Base-by-base conservation (phyloP, 2,888 invertebrate genomes). In the Microctonus brassicae region DNA sequence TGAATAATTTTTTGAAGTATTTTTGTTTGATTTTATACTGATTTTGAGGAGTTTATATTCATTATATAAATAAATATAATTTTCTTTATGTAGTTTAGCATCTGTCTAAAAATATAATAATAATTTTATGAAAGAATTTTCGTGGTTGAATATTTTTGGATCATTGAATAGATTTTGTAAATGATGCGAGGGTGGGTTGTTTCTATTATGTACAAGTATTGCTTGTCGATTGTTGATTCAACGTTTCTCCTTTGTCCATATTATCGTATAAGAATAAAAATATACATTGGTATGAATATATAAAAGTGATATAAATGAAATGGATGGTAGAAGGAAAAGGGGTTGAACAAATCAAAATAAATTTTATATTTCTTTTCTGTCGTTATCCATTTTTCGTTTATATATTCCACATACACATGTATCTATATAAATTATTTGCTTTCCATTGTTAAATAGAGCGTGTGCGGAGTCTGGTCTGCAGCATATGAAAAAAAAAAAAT, bases 181-280 rank as follows among this genome's bases (percentile, higher is more conserved):
- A 68, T 68, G 60, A 68, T 68, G 34, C 33, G 67, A 60, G 60
- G 60, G 67, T 60, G 67, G 42, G 26, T 58, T 57, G 52, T 42
- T 52, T 47, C 26, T n/a, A n/a, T 17, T 26, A 26, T 63, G 47
- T 39, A 62, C n/a, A 26, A 26, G 34, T 52, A 60, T 24, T 13
- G 26, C 17, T 42, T 11, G n/a, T 55, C 36, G 39, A 66, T 55
- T 24, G 57, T 66, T 57, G 39, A 66, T 55, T 57, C 57, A 57
- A 66, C 42, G 6, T 62, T 17, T 52, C 22, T 42, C 3, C 39
- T 13, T 39, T 3, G 20, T 33, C 22, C 13, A 22, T 34, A 57
- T 26, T 22, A 55, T 34, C 55, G 22, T 33, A 33, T 6, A n/a
- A 53, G 17, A 47, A 47, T 47, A 17, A 17, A 47, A 47, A 6